Evolutionary conservation across 2,888 invertebrate genomes (phyloP).

Genomic region (Lepidonotus clava): DNA sequence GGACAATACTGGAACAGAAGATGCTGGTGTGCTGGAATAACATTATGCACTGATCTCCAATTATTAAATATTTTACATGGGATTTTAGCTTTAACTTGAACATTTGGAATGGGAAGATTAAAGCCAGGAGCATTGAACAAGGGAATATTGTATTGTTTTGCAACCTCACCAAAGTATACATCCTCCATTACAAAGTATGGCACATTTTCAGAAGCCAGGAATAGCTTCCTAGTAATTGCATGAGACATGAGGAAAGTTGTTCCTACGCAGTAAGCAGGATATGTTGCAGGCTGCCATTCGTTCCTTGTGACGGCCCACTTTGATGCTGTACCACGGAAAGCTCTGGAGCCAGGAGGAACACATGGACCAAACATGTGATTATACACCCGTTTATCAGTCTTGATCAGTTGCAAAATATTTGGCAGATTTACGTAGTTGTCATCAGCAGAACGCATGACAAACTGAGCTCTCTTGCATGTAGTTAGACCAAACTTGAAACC

Average conservation of each 20-base stretch:
- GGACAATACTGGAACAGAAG: no score
- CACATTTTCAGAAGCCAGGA: neutral
- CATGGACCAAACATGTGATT: neutral
- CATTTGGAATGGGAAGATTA: neutral
- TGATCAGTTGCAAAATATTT: neutral
- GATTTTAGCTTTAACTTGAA: no score
- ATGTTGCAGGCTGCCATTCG: neutral
- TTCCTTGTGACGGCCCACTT: neutral
- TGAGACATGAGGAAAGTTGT: neutral
- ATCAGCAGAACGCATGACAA: neutral
- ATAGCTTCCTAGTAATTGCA: neutral
- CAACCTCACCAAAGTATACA: neutral
- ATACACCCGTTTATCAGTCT: neutral
- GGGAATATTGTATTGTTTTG: neutral
- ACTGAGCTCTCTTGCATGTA: neutral
- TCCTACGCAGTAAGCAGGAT: neutral
- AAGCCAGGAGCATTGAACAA: neutral
- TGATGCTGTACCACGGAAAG: neutral
- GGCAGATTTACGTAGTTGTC: neutral
- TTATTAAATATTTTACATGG: no score
- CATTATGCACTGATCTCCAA: no score
- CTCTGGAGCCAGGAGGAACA: neutral
- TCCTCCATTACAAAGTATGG: constrained; percentile 28
- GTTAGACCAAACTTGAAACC: neutral
- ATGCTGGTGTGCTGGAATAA: no score